Conservation (phyloP, 2,888 invertebrate species). For the Dorcus parallelipipedus region DNA sequence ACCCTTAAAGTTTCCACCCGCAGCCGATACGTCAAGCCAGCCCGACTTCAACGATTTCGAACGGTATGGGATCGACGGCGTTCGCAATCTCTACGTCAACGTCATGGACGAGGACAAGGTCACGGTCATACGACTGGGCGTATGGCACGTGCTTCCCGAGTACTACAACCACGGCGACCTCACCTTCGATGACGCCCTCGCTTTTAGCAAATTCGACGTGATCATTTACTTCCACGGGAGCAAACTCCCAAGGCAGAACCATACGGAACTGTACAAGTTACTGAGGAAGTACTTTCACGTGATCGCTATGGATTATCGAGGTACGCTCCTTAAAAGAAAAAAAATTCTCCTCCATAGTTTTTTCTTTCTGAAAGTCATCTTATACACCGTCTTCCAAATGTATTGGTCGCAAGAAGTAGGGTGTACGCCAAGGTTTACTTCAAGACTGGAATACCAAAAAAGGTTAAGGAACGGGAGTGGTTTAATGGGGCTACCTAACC, state of each 20-base stretch:
- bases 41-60: conserved; percentile 29
- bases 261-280: conserved; percentile 68
- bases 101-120: conserved; percentile 25
- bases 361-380: no score
- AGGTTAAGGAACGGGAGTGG: no score
- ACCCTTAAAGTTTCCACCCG: conserved; percentile 5
- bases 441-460: not conserved
- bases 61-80: conserved; percentile 52
- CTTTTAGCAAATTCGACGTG: conserved; percentile 44
- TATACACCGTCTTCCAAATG: no score
- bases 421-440: no score
- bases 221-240: conserved; percentile 46
- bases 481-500: no score
- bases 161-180: conserved; percentile 43
- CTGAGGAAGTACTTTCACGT: conserved; percentile 54
- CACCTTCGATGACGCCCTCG: conserved; percentile 54
- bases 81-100: conserved; percentile 67
- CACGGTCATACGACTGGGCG: conserved; percentile 53
- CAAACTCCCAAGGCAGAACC: conserved; percentile 39
- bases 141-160: conserved; percentile 75
- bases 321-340: conserved; percentile 27
- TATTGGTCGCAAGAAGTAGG: no score
- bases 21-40: conserved; percentile 32
- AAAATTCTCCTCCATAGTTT: no score
- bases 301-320: conserved; percentile 45